These are phyloP conservation scores for Caenorhabditis tropicalis DNA, from an alignment of 1,140 invertebrate species.

Conservation along the genomic window DNA sequence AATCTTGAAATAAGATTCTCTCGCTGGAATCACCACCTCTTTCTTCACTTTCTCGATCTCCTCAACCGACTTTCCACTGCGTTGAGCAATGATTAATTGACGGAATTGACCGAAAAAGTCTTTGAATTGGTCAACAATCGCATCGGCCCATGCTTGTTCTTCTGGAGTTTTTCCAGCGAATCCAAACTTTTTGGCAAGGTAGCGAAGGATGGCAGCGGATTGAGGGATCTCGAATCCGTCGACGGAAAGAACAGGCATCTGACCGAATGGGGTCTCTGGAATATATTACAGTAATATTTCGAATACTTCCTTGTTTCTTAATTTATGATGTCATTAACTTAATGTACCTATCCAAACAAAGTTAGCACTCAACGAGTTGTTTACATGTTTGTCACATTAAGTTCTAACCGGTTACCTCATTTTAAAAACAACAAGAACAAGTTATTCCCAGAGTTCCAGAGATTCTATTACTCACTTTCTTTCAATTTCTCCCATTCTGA, in stretches of 20 bases:
- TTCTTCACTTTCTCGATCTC: background rate
- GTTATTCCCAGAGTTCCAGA: no score
- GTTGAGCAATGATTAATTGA: background rate
- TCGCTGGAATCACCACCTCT: background rate
- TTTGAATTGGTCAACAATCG: constrained; percentile 50
- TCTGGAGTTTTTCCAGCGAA: constrained; percentile 53
- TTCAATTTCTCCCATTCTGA: background rate
- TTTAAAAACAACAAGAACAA: no score
- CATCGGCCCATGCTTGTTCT: constrained; percentile 55
- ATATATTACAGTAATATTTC: background rate
- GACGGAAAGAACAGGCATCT: constrained; percentile 52
- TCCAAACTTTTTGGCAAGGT: constrained; percentile 50
- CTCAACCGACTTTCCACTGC: background rate
- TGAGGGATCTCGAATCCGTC: constrained; percentile 53
- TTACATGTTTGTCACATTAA: no score
- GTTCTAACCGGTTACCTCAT: no score
- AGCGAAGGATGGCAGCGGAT: constrained; percentile 50
- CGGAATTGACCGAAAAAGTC: constrained; percentile 34
- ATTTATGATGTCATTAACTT: no score
- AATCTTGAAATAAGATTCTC: background rate
- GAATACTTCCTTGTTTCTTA: no score
- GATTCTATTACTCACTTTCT: background rate
- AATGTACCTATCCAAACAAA: no score
- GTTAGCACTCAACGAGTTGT: no score
- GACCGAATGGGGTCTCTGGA: constrained; percentile 52